Percentiles rank a stretch among this genome's conserved stretches.
phyloP scores from a whole-genome alignment of 2,113 vertebrate species.

The Rhodinocichla rosea region DNA sequence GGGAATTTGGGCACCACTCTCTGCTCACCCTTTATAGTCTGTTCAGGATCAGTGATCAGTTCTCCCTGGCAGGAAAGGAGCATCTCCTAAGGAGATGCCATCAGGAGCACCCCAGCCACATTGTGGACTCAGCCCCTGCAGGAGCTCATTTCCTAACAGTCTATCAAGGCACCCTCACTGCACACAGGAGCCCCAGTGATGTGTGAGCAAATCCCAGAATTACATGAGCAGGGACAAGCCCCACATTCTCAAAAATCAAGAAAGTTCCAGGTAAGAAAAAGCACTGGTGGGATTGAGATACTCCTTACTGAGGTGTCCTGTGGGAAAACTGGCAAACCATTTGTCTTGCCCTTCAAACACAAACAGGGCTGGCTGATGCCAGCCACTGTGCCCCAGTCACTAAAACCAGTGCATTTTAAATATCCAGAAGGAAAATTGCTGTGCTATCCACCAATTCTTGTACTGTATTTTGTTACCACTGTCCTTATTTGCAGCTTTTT shows the following conservation, averaged over 20 bases:
- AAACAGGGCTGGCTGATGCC: background rate
- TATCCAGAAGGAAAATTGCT: background rate
- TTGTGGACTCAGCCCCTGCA: background rate
- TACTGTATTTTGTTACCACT: background rate
- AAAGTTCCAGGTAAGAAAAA: background rate
- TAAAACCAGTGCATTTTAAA: background rate
- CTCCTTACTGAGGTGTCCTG: background rate
- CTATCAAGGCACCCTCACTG: background rate
- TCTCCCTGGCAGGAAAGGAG: background rate
- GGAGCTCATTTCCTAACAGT: background rate
- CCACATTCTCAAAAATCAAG: background rate
- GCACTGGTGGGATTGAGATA: accelerated
- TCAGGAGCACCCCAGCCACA: background rate
- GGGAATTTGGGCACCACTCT: background rate
- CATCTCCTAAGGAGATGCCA: background rate
- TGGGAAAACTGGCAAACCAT: background rate
- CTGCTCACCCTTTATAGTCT: background rate
- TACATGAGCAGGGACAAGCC: background rate
- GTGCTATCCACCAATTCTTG: background rate
- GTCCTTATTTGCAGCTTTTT: background rate
- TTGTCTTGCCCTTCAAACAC: background rate
- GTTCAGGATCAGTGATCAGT: background rate
- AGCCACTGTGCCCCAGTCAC: background rate
- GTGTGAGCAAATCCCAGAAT: background rate
- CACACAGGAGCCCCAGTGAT: accelerated